Conservation (phyloP, 2,888 invertebrate species). For the Aphidoletes aphidimyza region DNA sequence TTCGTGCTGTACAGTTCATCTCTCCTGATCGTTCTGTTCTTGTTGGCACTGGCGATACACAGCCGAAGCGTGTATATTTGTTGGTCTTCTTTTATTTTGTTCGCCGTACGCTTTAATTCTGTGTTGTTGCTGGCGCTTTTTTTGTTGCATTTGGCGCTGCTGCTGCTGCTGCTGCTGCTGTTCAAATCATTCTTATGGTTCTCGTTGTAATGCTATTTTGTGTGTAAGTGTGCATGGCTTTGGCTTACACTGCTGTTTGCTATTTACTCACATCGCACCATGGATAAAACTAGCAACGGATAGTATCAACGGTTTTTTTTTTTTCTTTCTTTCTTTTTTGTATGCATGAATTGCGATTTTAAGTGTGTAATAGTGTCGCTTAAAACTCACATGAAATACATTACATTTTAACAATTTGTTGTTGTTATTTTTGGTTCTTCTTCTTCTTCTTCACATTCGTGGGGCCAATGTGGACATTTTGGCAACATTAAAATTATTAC, state of each 20-base stretch:
- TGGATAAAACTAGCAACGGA: neutral
- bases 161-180: too few relatives aligned
- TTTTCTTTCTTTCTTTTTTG: too few relatives aligned
- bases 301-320: neutral
- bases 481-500: slow-evolving; percentile 11
- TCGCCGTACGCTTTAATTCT: neutral
- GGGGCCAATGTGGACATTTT: neutral
- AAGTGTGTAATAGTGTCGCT: slow-evolving; percentile 41
- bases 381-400: neutral
- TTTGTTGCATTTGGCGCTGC: too few relatives aligned
- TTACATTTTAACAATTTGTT: neutral
- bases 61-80: too few relatives aligned
- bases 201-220: neutral
- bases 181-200: slow-evolving; percentile 31
- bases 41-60: neutral
- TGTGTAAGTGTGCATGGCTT: too few relatives aligned
- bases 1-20: neutral
- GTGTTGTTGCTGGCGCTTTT: too few relatives aligned
- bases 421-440: too few relatives aligned
- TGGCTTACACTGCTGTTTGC: neutral
- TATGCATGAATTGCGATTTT: slow-evolving; percentile 47
- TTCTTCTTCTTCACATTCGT: too few relatives aligned
- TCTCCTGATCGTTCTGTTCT: slow-evolving; percentile 1
- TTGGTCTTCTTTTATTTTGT: neutral
- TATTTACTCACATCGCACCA: neutral